Evolutionary conservation across 2,113 vertebrate species (phyloP).

Genomic region (Pseudolaguvia tuberculata): DNA sequence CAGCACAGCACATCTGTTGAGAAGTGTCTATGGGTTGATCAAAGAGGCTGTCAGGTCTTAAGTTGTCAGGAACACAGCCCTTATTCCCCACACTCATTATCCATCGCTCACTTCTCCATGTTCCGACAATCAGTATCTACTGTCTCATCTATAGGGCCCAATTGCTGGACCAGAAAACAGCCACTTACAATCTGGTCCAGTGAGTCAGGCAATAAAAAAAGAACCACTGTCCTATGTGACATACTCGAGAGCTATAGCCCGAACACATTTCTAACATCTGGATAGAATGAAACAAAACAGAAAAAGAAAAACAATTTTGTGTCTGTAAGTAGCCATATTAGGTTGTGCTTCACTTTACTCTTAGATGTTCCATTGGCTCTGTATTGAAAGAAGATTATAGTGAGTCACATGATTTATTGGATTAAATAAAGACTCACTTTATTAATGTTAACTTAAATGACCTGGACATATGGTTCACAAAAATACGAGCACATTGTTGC

Average conservation of each 20-base stretch:
- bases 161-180: slow-evolving; percentile 29
- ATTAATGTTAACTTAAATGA: slow-evolving; percentile 7
- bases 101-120: slow-evolving; percentile 16
- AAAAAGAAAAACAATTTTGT: not conserved
- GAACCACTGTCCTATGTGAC: slow-evolving; percentile 18
- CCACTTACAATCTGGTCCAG: slow-evolving; percentile 26
- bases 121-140: slow-evolving; percentile 15
- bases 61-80: slow-evolving; percentile 25
- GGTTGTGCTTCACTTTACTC: not conserved
- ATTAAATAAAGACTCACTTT: slow-evolving; percentile 11
- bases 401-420: not conserved
- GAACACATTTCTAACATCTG: slow-evolving; percentile 8
- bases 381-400: not conserved
- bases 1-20: slow-evolving; percentile 16
- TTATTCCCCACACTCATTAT: slow-evolving; percentile 42
- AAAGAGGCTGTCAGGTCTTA: slow-evolving; percentile 30
- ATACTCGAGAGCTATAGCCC: not conserved
- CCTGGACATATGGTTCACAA: not conserved
- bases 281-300: not conserved
- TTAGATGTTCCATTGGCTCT: not conserved
- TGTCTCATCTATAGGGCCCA: slow-evolving; percentile 20
- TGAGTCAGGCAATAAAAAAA: slow-evolving; percentile 23
- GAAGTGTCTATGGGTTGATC: slow-evolving; percentile 41
- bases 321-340: not conserved
- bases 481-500: slow-evolving; percentile 2